These are phyloP conservation scores for Orthosia incerta DNA, from an alignment of 2,888 invertebrate species.

Conservation along the genomic window DNA sequence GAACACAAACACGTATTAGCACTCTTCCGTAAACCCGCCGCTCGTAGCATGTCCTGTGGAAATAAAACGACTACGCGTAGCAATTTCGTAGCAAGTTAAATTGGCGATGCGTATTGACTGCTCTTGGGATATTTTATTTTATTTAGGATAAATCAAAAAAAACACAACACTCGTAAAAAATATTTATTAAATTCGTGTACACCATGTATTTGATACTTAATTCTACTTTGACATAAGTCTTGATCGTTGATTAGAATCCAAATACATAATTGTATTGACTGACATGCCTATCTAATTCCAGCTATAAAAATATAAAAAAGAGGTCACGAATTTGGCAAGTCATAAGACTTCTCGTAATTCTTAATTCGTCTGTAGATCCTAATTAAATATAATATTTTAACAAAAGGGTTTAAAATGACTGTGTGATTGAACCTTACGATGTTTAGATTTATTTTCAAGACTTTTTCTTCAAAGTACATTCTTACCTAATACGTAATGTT, in stretches of 20 bases:
- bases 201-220: slow-evolving; percentile 34
- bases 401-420: neutral
- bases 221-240: slow-evolving; percentile 32
- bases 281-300: slow-evolving; percentile 8
- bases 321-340: neutral
- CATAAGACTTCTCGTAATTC: too few relatives aligned
- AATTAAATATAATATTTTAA: neutral
- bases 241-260: slow-evolving; percentile 5
- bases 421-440: neutral
- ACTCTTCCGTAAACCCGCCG: too few relatives aligned
- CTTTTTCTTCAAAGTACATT: neutral
- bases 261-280: slow-evolving; percentile 18
- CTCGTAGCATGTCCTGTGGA: neutral
- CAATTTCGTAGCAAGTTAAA: slow-evolving; percentile 18
- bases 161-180: slow-evolving; percentile 47
- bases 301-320: slow-evolving; percentile 15
- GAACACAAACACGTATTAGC: too few relatives aligned
- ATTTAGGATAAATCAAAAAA: slow-evolving; percentile 12
- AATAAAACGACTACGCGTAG: slow-evolving; percentile 25
- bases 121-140: neutral
- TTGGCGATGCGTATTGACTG: neutral
- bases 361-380: too few relatives aligned
- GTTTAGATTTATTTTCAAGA: neutral
- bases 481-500: neutral
- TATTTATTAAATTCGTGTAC: slow-evolving; percentile 58